Percentiles rank a stretch among this genome's conserved stretches.
These are phyloP conservation scores for Pyrocephalus nanus DNA, from an alignment of 2,797 vertebrate genomes.

Conservation along the genomic window DNA sequence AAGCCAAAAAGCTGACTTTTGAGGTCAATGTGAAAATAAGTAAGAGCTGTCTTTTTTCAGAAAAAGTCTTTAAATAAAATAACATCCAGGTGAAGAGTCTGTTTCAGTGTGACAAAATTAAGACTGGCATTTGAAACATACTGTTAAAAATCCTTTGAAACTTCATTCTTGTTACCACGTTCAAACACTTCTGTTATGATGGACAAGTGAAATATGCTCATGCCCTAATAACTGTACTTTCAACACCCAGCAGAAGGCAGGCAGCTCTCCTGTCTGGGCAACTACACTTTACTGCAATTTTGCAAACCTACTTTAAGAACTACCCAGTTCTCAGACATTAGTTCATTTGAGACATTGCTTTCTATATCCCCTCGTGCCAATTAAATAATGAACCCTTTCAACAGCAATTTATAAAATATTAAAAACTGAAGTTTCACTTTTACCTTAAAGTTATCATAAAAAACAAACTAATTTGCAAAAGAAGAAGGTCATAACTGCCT, in stretches of 20 bases:
- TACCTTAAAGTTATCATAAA: constrained; percentile 65
- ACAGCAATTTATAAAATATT: constrained; percentile 62
- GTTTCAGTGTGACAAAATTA: neutral
- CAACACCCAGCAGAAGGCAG: neutral
- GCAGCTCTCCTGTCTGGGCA: constrained; percentile 1
- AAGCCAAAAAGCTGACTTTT: neutral
- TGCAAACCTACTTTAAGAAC: constrained; percentile 20
- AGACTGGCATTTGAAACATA: neutral
- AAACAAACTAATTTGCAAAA: constrained; percentile 69
- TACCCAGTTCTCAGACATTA: neutral
- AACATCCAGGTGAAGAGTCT: neutral
- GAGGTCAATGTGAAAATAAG: neutral
- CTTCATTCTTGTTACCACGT: neutral
- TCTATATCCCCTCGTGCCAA: constrained; percentile 44
- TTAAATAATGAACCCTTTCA: constrained; percentile 68
- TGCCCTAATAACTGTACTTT: neutral
- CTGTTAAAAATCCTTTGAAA: constrained; percentile 14
- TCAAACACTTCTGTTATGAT: neutral
- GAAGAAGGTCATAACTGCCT: constrained; percentile 64
- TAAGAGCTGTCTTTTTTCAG: neutral
- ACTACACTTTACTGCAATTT: neutral
- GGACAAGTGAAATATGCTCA: neutral
- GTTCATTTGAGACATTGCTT: constrained; percentile 6
- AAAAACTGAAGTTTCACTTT: constrained; percentile 61
- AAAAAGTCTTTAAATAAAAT: neutral